phyloP scores from a whole-genome alignment of 2,797 vertebrate species.

The Nannoperca obscura region DNA sequence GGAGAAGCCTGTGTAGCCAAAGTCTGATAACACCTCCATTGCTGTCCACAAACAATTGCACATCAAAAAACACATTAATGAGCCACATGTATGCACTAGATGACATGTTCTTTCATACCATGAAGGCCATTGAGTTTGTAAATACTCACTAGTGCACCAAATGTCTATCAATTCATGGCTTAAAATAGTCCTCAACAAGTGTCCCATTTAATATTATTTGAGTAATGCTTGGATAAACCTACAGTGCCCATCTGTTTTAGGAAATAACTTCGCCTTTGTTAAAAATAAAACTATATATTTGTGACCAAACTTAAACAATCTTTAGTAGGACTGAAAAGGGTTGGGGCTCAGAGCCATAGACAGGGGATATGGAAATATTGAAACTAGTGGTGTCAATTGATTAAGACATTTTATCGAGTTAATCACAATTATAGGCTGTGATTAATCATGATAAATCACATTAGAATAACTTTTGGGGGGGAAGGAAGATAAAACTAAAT shows the following conservation, averaged over 20 bases:
- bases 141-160: neutral
- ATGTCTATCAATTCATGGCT: neutral
- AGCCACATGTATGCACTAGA: neutral
- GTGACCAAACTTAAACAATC: neutral
- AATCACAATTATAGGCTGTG: too few species aligned
- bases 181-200: slow-evolving; percentile 2
- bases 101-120: neutral
- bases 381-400: too few species aligned
- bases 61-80: neutral
- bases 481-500: too few species aligned
- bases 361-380: neutral
- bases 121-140: neutral
- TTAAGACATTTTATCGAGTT: too few species aligned
- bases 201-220: neutral
- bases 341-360: neutral
- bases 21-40: neutral
- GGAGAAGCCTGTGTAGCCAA: neutral
- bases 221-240: neutral
- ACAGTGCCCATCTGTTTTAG: neutral
- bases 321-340: neutral
- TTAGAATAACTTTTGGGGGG: too few species aligned
- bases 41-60: neutral
- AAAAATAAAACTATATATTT: neutral
- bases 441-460: too few species aligned
- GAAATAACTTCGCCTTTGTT: neutral